phyloP scores from a whole-genome alignment of 2,797 vertebrate genomes.

The Acanthornis magna region DNA sequence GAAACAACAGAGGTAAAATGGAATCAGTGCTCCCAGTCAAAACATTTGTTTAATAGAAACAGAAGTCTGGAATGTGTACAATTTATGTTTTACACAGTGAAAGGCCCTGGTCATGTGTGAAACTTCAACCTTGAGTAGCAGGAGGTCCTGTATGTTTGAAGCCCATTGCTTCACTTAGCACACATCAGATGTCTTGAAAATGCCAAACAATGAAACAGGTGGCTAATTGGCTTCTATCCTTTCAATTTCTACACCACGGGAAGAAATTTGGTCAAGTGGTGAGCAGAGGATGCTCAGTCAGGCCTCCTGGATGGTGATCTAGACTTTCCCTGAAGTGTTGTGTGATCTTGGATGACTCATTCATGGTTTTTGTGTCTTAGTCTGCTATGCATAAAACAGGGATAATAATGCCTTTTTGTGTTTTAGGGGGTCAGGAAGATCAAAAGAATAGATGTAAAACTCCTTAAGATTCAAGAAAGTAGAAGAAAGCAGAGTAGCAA shows the following conservation, averaged over 20 bases:
- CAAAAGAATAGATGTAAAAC: neutral
- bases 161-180: neutral
- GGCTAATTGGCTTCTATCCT: slow-evolving; percentile 36
- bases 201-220: slow-evolving; percentile 43
- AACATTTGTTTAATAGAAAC: slow-evolving; percentile 55
- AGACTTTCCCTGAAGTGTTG: neutral
- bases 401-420: neutral
- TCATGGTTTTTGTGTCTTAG: neutral
- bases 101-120: slow-evolving; percentile 47
- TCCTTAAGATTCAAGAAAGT: neutral
- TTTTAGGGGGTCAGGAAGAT: neutral
- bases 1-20: slow-evolving; percentile 47
- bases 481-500: neutral
- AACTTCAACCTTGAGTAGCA: slow-evolving; percentile 14
- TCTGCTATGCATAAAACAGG: neutral
- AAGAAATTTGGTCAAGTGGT: neutral
- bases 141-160: slow-evolving; percentile 26
- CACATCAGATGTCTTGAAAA: neutral
- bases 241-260: neutral
- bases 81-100: slow-evolving; percentile 26
- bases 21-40: slow-evolving; percentile 28
- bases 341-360: neutral
- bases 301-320: neutral
- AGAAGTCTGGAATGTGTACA: slow-evolving; percentile 36
- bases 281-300: neutral